phyloP scores from a whole-genome alignment of 1,140 invertebrate species.

The Drosophila sulfurigaster region DNA sequence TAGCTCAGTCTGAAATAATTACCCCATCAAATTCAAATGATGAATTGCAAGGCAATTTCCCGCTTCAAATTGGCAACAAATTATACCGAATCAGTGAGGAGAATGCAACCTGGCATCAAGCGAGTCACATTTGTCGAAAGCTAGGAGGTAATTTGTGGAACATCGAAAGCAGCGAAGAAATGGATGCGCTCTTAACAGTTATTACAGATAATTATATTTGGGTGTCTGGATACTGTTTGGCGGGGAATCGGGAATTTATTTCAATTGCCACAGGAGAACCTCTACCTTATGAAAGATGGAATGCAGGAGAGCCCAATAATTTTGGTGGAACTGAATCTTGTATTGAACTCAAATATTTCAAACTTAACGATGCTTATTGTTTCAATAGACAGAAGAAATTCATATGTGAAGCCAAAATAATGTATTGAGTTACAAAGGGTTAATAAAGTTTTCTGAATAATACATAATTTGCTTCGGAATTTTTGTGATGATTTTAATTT shows the following conservation, averaged over 20 bases:
- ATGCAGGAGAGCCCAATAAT: conserved; percentile 15
- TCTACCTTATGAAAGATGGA: conserved; percentile 23
- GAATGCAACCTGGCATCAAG: conserved; percentile 12
- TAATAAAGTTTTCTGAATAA: too few relatives aligned
- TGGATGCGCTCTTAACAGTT: conserved; percentile 1
- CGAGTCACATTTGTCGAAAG: conserved; percentile 17
- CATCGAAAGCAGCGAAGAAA: conserved; percentile 27
- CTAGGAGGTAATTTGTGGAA: conserved; percentile 31
- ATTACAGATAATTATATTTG: not conserved
- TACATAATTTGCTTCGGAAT: too few relatives aligned
- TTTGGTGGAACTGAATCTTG: not conserved
- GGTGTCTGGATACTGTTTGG: conserved; percentile 23
- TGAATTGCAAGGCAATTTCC: not conserved
- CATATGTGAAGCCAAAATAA: not conserved
- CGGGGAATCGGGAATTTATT: not conserved
- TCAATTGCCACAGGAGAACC: conserved; percentile 19
- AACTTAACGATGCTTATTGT: not conserved
- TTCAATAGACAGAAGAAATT: not conserved
- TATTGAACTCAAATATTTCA: not conserved
- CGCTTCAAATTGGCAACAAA: too few relatives aligned
- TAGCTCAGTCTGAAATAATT: not conserved
- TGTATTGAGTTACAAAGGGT: not conserved
- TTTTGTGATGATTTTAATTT: too few relatives aligned
- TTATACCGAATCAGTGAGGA: not conserved
- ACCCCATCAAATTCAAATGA: not conserved